Evolutionary conservation across 2,888 invertebrate species (phyloP).

Genomic region (Alcis repandata): DNA sequence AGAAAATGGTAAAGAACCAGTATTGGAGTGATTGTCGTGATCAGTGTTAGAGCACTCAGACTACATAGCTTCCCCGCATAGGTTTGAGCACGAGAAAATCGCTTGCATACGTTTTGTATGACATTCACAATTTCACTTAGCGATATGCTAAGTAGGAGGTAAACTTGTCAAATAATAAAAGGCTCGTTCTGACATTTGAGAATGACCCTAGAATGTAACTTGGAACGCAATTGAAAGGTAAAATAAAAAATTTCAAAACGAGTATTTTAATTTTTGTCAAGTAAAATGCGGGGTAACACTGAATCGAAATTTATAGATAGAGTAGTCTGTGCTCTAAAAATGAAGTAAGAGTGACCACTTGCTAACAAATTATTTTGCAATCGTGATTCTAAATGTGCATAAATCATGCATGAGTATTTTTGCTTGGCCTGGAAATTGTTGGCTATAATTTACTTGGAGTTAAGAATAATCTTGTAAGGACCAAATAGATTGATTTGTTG

Average conservation of each 20-base stretch:
- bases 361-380: slow-evolving; percentile 9
- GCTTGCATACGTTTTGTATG: slow-evolving; percentile 1
- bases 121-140: neutral
- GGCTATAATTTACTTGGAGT: slow-evolving; percentile 7
- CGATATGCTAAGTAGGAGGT: neutral
- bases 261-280: too few species aligned
- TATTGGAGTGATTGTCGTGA: slow-evolving; percentile 5
- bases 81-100: neutral
- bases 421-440: slow-evolving; percentile 7
- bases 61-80: neutral
- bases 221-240: too few species aligned
- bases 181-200: too few species aligned
- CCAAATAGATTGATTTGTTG: slow-evolving; percentile 14
- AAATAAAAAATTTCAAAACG: too few species aligned
- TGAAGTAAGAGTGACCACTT: slow-evolving; percentile 12
- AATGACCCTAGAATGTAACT: too few species aligned
- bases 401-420: slow-evolving; percentile 1
- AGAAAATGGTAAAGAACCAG: neutral
- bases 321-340: neutral
- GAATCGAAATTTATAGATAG: neutral
- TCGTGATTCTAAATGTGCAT: slow-evolving; percentile 3
- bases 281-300: neutral
- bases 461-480: slow-evolving; percentile 26
- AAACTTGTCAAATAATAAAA: too few species aligned
- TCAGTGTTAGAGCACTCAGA: slow-evolving; percentile 1